A percentile compares a stretch with the other conserved stretches of the same genome.
These are phyloP conservation scores for Polyergus mexicanus DNA, from an alignment of 1,140 invertebrate genomes.

Conservation along the genomic window DNA sequence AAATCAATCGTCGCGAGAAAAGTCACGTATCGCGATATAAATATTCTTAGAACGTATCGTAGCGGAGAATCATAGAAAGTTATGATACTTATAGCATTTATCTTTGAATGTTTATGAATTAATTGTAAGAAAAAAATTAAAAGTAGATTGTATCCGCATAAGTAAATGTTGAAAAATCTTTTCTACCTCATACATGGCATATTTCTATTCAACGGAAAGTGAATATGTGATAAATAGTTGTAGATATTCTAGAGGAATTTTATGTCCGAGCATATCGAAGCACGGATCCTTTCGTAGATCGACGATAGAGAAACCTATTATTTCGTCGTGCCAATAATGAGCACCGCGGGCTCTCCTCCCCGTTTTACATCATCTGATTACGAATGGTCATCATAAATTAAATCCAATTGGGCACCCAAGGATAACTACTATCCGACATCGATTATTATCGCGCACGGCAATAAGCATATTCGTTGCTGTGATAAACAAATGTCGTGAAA, in stretches of 20 bases:
- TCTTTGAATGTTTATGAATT: neutral
- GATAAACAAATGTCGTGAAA: neutral
- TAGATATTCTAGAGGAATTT: constrained; percentile 9
- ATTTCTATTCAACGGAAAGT: constrained; percentile 3
- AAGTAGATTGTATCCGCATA: neutral
- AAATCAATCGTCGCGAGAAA: neutral
- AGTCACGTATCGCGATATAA: neutral
- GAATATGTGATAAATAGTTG: neutral
- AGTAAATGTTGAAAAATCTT: neutral
- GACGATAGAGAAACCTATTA: constrained; percentile 7
- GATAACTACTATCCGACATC: neutral
- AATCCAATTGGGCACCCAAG: neutral
- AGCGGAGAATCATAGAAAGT: neutral
- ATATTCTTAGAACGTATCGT: neutral
- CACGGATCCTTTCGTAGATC: neutral
- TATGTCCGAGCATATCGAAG: neutral
- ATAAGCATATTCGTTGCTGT: neutral
- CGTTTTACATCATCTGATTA: constrained; percentile 25
- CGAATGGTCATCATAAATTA: constrained; percentile 29
- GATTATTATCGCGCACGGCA: constrained; percentile 7
- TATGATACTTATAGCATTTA: neutral
- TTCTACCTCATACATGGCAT: neutral
- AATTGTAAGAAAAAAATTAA: neutral
- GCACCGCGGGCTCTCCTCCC: neutral
- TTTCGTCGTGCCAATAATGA: constrained; percentile 1